Base-by-base conservation (phyloP, 2,797 vertebrate genomes). In the Aphelocoma californica region DNA sequence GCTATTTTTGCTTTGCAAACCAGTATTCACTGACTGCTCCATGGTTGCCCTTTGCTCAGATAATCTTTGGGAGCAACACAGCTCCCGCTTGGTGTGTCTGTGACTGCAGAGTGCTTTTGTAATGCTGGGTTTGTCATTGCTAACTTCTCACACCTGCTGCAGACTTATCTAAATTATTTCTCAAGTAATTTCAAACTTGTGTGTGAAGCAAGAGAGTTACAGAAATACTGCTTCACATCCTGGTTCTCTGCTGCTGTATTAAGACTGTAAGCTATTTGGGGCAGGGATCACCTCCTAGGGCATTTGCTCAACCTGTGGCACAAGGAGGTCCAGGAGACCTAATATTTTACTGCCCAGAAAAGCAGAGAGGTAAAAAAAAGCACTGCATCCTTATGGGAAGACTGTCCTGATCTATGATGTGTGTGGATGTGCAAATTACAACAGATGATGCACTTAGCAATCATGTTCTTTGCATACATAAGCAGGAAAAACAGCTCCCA, bases 401-500 rank as follows among this genome's bases (percentile, higher is more conserved):
- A 79, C 82, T 95, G 88, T 62, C 95, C 87, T 96, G 81, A 94
- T 97, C 89, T 14, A 60, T 72, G 86, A 89, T 95, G 38, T 89
- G 86, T 96, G 51, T 95, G 92, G 73, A 97, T 96, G 88, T 97
- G 97, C 96, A 97, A 98, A 98, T 97, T 97, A 97, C 95, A 97
- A 96, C 97, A 97, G 97, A 97, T 96, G 96, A 98, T 97, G 96
- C 95, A 91, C 97, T 98, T 97, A 95, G 96, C 97, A 98, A 97
- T 97, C 97, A 98, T 94, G 96, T 95, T 97, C 96, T 96, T 97
- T 96, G 96, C 96, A 97, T 98, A 97, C 96, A 96, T 97, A 98
- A 98, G 97, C 96, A 97, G 97, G 94, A 97, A 96, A 86, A 98
- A 97, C 96, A 97, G 96, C 96, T 97, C 97, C 97, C 97, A 96